Base-by-base conservation (phyloP, 2,888 invertebrate species). In the Oscheius sp. region DNA sequence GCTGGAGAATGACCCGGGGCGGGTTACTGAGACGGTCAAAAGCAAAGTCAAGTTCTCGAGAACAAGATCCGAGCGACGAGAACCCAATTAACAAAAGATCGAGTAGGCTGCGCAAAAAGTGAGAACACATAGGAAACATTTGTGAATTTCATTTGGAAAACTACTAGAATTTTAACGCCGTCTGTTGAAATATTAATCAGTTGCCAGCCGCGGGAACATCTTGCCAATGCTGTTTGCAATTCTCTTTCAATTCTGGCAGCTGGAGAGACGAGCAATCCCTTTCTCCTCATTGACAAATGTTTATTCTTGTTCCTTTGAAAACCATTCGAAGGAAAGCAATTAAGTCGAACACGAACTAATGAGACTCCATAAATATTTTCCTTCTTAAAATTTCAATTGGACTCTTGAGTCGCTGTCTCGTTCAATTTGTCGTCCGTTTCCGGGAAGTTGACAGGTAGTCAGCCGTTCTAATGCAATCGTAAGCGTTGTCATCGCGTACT, bases 21-120 rank as follows among this genome's bases (percentile, higher is more conserved):
- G 59, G 59, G 59, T 60, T 60, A 60, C 59, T 33, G 35, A 60
- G 59, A 32, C 59, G 58, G 29, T 58, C 58, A 58, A 58, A 58
- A 32, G 21, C 21, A 21, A n/a, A 35, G 59, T 32, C 59, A 35
- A 60, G 59, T 60, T 60, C 35, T 35, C 59, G 29, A n/a, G 59
- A 35, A 60, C 33, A 9, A 35, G 59, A 35, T 33, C 35, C 4
- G 4, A 60, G 10, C n/a, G 59, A 60, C 32, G 37, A 11, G 33
- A 32, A n/a, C 59, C 32, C 33, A 32, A 53, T 9, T 21, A 55
- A 55, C 29, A 32, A 55, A 55, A 55, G 9, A 42, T 42, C 42
- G 42, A 42, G 42, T 42, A 42, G 42, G 3, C 42, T 42, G 42
- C 42, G 42, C 42, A 42, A 42, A 7, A 42, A 42, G 42, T 42